Evolutionary conservation across 2,797 vertebrate genomes (phyloP), one percentile per base, ranked within the genome.

Genomic region (Gadopsis bispinosus): DNA sequence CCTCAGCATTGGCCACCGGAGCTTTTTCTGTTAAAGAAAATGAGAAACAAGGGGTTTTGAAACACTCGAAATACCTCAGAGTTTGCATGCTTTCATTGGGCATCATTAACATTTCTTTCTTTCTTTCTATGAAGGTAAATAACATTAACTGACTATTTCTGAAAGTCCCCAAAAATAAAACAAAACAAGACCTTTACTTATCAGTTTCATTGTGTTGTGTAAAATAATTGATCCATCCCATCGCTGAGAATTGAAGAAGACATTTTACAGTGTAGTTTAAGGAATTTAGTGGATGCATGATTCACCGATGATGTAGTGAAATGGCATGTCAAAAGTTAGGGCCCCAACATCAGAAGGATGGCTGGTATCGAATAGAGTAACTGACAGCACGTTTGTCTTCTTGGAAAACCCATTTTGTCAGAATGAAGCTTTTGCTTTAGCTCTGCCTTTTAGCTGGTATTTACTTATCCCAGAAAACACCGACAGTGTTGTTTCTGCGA

Each of bases 1-100:
- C 97, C 87, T 99, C 97, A 75, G 97, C 93, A 80, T 97, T 97
- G 74, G 96, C 94, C 75, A 96, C 96, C 19, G 96, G 96, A 86
- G 95, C 91, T 92, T 99, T 98, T 88, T 98, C 98, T 99, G 95
- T 41, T 90, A 92, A 16, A 47, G 5, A 92, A 90, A 39, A 39
- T 0, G 0, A 33, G 9, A 20, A 1, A 63, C 56, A 37, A 4
- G 20, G 6, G 22, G n/a, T 0, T 5, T 50, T 22, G 20, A 43
- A 43, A 19, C 26, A 53, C 3, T 26, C 4, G 4, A 51, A 1
- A 5, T 12, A 20, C 33, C 22, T 55, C 31, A 56, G n/a, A 39
- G 20, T 22, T 39, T 35, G 9, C 26, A 47, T 11, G 13, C 4
- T 11, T 29, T 45, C 2, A 7, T 12, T 41, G 31, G 14, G 5